Percentiles rank a stretch among this genome's conserved stretches.
Evolutionary conservation across 2,113 vertebrate genomes (phyloP).

Genomic region (Serilophus lunatus): DNA sequence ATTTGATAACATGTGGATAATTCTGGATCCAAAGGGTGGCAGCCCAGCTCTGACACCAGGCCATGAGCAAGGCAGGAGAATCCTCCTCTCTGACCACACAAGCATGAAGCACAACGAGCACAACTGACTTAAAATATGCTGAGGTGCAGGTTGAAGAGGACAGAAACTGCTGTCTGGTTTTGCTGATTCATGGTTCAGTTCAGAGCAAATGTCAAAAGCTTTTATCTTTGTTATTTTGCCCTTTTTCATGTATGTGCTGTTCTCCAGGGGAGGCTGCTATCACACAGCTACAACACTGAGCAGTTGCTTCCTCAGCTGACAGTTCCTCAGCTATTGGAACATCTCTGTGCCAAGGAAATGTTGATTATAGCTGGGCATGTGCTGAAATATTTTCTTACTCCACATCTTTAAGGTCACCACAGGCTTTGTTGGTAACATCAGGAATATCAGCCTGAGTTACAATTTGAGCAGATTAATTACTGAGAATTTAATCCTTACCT

Average conservation of each 20-base stretch:
- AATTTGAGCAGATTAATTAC: slow-evolving; percentile 49
- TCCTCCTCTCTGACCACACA: not conserved
- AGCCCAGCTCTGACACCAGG: not conserved
- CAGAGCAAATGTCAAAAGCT: slow-evolving; percentile 22
- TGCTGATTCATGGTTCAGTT: slow-evolving; percentile 13
- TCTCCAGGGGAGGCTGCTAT: not conserved
- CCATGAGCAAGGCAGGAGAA: not conserved
- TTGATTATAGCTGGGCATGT: not conserved
- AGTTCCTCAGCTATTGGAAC: not conserved
- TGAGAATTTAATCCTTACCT: slow-evolving; percentile 40
- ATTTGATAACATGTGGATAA: accelerated
- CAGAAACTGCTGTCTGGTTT: not conserved
- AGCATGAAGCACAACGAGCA: not conserved
- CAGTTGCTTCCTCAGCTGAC: not conserved
- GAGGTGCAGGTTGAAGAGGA: not conserved
- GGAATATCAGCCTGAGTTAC: slow-evolving; percentile 5
- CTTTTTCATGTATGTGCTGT: accelerated
- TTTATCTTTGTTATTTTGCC: not conserved
- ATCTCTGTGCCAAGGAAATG: not conserved
- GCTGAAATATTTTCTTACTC: not conserved
- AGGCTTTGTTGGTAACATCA: not conserved
- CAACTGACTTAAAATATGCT: not conserved
- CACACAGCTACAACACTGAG: not conserved
- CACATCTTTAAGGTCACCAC: not conserved
- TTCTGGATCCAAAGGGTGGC: not conserved